Base-by-base conservation (phyloP, 2,797 vertebrate species). In the Cynodonichthys magdalenae region DNA sequence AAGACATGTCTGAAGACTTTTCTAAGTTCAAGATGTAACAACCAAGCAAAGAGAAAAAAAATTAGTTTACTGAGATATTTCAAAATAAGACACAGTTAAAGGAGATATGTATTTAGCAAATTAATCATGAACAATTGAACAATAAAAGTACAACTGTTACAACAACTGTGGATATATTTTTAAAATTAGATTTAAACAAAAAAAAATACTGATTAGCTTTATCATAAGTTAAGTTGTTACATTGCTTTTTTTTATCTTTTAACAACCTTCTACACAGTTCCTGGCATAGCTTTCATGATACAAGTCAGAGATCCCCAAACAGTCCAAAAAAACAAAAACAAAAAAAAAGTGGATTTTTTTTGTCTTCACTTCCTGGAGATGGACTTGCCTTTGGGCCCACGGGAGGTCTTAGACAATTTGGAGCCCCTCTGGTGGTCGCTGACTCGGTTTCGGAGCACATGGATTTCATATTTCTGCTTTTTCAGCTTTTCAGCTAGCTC, bases 391-490 rank as follows among this genome's bases (percentile, higher is more conserved):
- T 92, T 93, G 57, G 83, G 86, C 15, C 83, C 66, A 4, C 85
- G 83, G 42, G 80, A 74, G 5, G 81, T 86, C 85, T 94, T 94
- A 19, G 80, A 65, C 0, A 80, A 71, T 50, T 94, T 94, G 50
- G 91, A 90, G 72, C 86, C 89, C 42, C 90, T 87, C 86, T 94
- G 93, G 72, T 94, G 94, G 71, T 94, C 93, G 12, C 44, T 92
- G 71, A 94, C 92, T 8, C 94, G 84, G 83, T 94, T 94, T 1
- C 91, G 76, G 18, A 94, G 89, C 56, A 94, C 89, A 0, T 87
- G 71, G 72, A 94, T 92, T 42, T 95, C 93, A 14, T 95, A 95
- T 84, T 92, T 94, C 86, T 95, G 94, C 81, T 67, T 87, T 87
- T 93, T 94, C 53, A 93, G 89, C 79, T 89, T 88, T 53, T 95